Percentiles rank a stretch among this genome's conserved stretches.
Evolutionary conservation across 2,113 vertebrate genomes (phyloP).

Genomic region (Urocynchramus pylzowi): DNA sequence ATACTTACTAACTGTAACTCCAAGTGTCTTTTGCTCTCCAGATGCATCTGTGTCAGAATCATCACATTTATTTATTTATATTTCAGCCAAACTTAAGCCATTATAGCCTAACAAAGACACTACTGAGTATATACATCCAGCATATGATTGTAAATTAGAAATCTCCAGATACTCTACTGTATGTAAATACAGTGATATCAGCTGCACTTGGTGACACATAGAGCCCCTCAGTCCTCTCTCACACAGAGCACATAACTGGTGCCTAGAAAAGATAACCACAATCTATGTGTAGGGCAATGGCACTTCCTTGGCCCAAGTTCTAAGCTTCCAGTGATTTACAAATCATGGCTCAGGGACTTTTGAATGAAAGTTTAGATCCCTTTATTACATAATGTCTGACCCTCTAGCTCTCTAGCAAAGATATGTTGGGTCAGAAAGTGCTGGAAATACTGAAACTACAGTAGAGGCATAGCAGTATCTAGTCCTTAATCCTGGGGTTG

Average conservation of each 20-base stretch:
- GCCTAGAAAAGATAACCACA: background rate
- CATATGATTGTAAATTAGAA: background rate
- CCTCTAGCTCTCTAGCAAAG: background rate
- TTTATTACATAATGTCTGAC: background rate
- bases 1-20: background rate
- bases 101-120: background rate
- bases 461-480: background rate
- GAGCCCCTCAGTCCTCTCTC: background rate
- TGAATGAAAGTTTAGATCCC: background rate
- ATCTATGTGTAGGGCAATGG: accelerated
- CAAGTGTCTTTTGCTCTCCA: background rate
- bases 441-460: background rate
- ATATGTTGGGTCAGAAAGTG: background rate
- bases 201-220: background rate
- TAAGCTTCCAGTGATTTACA: background rate
- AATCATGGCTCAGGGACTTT: background rate
- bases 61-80: background rate
- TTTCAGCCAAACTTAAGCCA: background rate
- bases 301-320: background rate
- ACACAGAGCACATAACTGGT: accelerated
- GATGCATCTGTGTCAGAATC: background rate
- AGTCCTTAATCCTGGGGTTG: background rate
- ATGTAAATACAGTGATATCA: background rate
- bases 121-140: background rate
- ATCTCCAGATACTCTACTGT: background rate